A percentile compares a stretch with the other conserved stretches of the same genome.
These are phyloP conservation scores for Macaria notata DNA, from an alignment of 2,888 invertebrate species.

Conservation along the genomic window DNA sequence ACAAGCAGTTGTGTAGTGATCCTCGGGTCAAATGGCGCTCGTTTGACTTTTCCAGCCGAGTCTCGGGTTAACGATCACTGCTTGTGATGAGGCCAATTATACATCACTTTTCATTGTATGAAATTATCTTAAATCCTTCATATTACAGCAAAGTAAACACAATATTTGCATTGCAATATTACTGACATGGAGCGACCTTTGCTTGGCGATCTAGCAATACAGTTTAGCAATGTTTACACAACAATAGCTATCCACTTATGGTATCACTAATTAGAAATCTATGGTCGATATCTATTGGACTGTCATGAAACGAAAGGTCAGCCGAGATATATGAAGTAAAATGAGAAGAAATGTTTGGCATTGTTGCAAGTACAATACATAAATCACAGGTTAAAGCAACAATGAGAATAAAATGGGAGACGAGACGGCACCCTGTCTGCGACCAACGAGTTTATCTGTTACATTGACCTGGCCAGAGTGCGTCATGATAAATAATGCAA, in stretches of 20 bases:
- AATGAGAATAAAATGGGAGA: constrained; percentile 34
- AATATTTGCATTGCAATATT: constrained; percentile 26
- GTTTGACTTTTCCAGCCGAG: constrained; percentile 39
- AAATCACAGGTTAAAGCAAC: constrained; percentile 24
- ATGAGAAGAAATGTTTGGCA: constrained; percentile 26
- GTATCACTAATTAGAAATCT: constrained; percentile 35
- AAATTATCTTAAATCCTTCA: constrained; percentile 28
- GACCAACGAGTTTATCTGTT: constrained; percentile 42
- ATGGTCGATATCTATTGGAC: constrained; percentile 28
- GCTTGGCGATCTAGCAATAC: constrained; percentile 12
- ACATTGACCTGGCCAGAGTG: constrained; percentile 34
- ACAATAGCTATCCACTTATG: constrained; percentile 30
- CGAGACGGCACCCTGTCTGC: constrained; percentile 58
- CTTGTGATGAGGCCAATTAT: constrained; percentile 43
- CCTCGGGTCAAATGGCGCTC: constrained; percentile 38
- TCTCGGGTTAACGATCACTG: constrained; percentile 41
- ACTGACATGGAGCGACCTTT: constrained; percentile 32
- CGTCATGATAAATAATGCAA: constrained; percentile 34
- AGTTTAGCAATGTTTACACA: constrained; percentile 34
- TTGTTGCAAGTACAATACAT: constrained; percentile 21
- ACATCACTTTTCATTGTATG: constrained; percentile 34
- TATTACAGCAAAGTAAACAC: constrained; percentile 15
- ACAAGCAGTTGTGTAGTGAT: constrained; percentile 32
- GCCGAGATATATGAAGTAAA: constrained; percentile 19
- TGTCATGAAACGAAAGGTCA: constrained; percentile 28